A percentile compares a stretch with the other conserved stretches of the same genome.
Evolutionary conservation across 2,113 vertebrate genomes (phyloP).

Genomic region (Cygnus buccinator): DNA sequence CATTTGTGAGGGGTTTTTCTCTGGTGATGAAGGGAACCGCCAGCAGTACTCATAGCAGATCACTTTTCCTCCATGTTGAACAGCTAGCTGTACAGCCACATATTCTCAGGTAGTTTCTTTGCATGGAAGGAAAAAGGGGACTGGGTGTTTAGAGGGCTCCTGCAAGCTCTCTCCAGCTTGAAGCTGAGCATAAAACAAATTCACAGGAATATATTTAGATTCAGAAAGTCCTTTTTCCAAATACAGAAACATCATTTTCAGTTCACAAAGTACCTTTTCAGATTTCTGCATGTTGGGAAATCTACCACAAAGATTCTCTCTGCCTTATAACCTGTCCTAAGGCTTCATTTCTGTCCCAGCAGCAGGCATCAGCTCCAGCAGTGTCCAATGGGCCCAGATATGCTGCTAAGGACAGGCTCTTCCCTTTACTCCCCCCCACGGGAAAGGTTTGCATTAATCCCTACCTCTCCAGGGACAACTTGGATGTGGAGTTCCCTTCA

Average conservation of each 20-base stretch:
- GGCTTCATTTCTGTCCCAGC: neutral
- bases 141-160: neutral
- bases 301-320: neutral
- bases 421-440: neutral
- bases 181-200: neutral
- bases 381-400: fast-evolving
- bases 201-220: neutral
- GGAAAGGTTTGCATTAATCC: neutral
- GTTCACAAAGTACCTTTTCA: neutral
- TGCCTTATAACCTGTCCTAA: neutral
- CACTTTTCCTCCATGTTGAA: neutral
- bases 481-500: neutral
- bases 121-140: neutral
- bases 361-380: neutral
- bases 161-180: neutral
- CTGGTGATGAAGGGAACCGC: neutral
- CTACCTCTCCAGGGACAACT: neutral
- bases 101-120: neutral
- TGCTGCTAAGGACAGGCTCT: neutral
- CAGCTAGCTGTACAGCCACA: neutral
- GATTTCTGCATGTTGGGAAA: neutral
- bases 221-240: neutral
- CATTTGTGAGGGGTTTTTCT: neutral
- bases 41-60: neutral
- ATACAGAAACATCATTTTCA: neutral